These are phyloP conservation scores for Ceratotherium simum DNA, from an alignment of 2,113 vertebrate genomes.

Conservation along the genomic window DNA sequence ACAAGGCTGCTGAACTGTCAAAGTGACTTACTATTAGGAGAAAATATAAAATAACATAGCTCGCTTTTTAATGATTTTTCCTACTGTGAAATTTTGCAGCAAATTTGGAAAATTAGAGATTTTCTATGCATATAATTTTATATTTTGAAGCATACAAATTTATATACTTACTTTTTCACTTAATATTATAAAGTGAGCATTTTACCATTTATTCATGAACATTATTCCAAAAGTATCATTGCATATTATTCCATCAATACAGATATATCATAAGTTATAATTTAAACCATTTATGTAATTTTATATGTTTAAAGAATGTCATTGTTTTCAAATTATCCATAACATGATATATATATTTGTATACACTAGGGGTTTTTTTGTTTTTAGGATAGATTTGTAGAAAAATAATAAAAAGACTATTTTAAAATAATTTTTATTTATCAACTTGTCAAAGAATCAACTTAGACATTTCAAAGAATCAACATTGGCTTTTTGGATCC, in stretches of 20 bases:
- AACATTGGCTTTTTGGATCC: background rate
- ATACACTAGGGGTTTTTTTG: background rate
- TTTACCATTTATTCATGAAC: background rate
- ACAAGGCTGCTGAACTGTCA: background rate
- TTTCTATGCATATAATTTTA: background rate
- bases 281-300: background rate
- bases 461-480: background rate
- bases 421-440: background rate
- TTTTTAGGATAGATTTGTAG: background rate
- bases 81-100: background rate
- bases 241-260: background rate
- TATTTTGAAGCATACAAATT: background rate
- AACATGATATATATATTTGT: background rate
- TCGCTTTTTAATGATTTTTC: background rate
- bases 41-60: background rate
- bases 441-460: background rate
- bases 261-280: background rate
- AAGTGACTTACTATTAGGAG: background rate
- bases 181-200: background rate
- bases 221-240: background rate
- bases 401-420: background rate
- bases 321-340: background rate
- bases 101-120: conserved; percentile 5
- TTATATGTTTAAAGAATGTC: background rate
- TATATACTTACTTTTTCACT: background rate